These are phyloP conservation scores for Coenonympha glycerion DNA, from an alignment of 2,888 invertebrate species.

Conservation along the genomic window DNA sequence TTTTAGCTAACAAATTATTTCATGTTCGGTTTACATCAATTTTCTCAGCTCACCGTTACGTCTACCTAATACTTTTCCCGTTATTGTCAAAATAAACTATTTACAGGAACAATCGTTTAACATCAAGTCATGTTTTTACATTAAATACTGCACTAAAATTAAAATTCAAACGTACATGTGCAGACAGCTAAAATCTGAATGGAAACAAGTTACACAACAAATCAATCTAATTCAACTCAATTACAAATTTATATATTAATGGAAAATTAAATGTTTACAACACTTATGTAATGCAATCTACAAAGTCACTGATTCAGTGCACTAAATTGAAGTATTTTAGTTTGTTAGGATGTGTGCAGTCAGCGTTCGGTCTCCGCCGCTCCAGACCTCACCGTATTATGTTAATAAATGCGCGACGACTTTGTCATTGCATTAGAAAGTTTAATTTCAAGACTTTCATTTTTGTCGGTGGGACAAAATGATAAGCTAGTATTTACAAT, in stretches of 20 bases:
- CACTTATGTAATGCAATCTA: conserved; percentile 24
- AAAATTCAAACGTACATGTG: conserved; percentile 18
- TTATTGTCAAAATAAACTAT: conserved; percentile 44
- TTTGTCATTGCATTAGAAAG: conserved; percentile 33
- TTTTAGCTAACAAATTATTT: conserved; percentile 6
- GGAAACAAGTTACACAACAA: conserved; percentile 12
- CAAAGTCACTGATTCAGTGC: conserved; percentile 16
- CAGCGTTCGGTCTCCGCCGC: background rate
- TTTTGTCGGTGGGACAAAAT: conserved; percentile 62
- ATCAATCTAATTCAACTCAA: conserved; percentile 31
- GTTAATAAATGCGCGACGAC: conserved; percentile 18
- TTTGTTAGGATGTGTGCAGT: conserved; percentile 6
- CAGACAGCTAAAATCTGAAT: conserved; percentile 12
- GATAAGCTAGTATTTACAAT: conserved; percentile 54
- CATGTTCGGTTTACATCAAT: conserved; percentile 13
- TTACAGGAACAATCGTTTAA: conserved; percentile 38
- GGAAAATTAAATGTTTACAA: conserved; percentile 24
- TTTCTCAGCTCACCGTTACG: conserved; percentile 38
- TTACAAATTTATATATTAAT: conserved; percentile 19
- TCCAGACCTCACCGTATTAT: background rate
- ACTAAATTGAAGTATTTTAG: conserved; percentile 6
- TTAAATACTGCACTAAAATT: conserved; percentile 18
- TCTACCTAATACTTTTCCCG: conserved; percentile 36
- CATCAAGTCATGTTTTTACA: conserved; percentile 20
- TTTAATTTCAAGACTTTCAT: conserved; percentile 32